A percentile compares a stretch with the other conserved stretches of the same genome.
These are phyloP conservation scores for Adrianichthys oophorus DNA, from an alignment of 2,797 vertebrate species.

Conservation along the genomic window DNA sequence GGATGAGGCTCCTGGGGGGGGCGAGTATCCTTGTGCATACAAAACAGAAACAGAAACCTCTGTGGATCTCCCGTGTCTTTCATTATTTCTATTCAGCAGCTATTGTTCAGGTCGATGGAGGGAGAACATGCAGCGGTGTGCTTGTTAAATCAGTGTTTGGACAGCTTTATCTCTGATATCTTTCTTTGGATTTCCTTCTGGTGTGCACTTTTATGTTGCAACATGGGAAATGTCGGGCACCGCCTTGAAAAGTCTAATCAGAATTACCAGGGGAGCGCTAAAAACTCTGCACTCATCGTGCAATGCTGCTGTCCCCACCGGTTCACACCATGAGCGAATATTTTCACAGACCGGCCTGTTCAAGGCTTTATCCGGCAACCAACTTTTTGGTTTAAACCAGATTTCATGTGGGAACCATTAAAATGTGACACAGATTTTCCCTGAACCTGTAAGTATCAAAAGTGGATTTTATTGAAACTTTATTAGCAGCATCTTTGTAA, in stretches of 20 bases:
- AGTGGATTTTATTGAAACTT: no score
- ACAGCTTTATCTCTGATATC: conserved; percentile 42
- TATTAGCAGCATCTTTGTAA: no score
- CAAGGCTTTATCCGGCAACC: background rate
- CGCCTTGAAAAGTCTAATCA: conserved; percentile 21
- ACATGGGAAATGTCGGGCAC: conserved; percentile 30
- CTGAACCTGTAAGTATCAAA: no score
- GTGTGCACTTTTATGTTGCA: conserved; percentile 47
- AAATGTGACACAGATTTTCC: no score
- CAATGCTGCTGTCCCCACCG: conserved; percentile 2
- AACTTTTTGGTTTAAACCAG: no score
- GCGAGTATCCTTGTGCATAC: conserved; percentile 9
- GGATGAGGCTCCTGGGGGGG: conserved; percentile 1
- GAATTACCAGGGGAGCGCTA: conserved; percentile 14
- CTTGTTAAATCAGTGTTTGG: conserved; percentile 47
- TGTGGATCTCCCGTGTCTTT: conserved; percentile 12
- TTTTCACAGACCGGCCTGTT: background rate
- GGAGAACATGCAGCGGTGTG: conserved; percentile 3
- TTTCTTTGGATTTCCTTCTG: conserved; percentile 39
- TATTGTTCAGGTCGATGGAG: conserved; percentile 30
- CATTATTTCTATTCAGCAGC: conserved; percentile 31
- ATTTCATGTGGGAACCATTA: no score
- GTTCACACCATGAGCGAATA: conserved; percentile 1
- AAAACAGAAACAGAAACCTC: conserved; percentile 37
- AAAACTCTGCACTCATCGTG: conserved; percentile 22